Base-by-base conservation (phyloP, 2,797 vertebrate genomes). In the Notoglanidium macrostoma region DNA sequence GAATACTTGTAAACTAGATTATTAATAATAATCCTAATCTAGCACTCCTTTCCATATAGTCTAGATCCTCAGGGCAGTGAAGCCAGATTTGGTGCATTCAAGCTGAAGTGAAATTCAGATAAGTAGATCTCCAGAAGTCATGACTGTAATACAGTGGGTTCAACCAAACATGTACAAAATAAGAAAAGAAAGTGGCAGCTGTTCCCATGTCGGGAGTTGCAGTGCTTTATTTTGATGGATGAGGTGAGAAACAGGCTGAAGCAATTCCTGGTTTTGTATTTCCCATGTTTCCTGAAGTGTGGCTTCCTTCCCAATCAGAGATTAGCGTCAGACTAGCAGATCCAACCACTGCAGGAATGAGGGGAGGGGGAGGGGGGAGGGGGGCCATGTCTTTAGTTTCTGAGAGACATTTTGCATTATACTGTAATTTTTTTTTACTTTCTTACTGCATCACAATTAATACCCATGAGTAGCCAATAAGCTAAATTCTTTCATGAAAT, bases 251-350 rank as follows among this genome's bases (percentile, higher is more conserved):
- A 17, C 49, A 1, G 40, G 49, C 63, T 80, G 76, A 86, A 86
- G 67, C 49, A 29, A 59, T 68, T 80, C 35, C 63, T 80, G 51
- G 61, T 44, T 57, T 57, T 86, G 49, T 78, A 57, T 86, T 86
- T 86, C 76, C 44, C 44, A 59, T 65, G 57, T 51, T 80, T 86
- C 73, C 74, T 55, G 61, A 86, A 85, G 54, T 61, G 46, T 78
- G 85, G 74, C 70, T 51, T 54, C 80, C 76, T 40, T 86, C 76
- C 72, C 77, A 70, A 70, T 68, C 85, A 44, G 51, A 86, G 76
- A 86, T 51, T 83, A 67, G 35, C 29, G 5, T 40, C 81, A 68
- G n/a, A 10, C 15, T 68, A 65, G 59, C 44, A 21, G 61, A 19
- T 65, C 44, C 59, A 26, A 76, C 55, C 19, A 65, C 59, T 76